These are phyloP conservation scores for Xylota sylvarum DNA, from an alignment of 2,888 invertebrate species.

Conservation along the genomic window DNA sequence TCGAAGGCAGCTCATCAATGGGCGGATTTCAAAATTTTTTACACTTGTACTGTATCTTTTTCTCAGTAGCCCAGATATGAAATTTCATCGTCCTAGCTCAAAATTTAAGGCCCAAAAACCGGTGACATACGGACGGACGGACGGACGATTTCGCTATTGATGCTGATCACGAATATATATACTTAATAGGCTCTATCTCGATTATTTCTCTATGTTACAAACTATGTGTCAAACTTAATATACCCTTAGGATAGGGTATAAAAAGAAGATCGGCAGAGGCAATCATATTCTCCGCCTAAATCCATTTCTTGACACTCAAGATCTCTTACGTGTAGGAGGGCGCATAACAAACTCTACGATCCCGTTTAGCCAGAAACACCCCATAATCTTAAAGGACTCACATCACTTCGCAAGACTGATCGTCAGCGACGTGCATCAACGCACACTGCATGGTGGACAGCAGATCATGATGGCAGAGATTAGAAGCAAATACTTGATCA, in stretches of 20 bases:
- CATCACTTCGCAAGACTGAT: constrained; percentile 38
- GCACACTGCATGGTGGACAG: constrained; percentile 36
- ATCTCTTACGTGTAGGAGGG: not conserved
- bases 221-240: no score
- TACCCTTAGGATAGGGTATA: not conserved
- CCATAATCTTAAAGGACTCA: constrained; percentile 21
- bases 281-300: constrained; percentile 2
- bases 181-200: no score
- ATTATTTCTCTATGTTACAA: no score
- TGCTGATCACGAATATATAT: no score
- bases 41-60: no score
- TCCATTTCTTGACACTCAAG: constrained; percentile 25
- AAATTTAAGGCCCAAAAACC: no score
- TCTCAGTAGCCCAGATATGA: no score
- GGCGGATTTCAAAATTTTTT: no score
- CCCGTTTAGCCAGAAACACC: constrained; percentile 2
- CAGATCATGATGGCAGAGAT: constrained; percentile 44
- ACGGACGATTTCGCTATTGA: no score
- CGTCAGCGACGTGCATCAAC: constrained; percentile 15
- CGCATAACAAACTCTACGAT: no score
- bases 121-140: no score
- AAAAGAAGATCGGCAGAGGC: not conserved
- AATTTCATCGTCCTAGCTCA: no score
- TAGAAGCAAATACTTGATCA: not conserved
- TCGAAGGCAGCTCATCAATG: constrained; percentile 4